A percentile compares a stretch with the other conserved stretches of the same genome.
These are phyloP conservation scores for Tenualosa ilisha DNA, from an alignment of 2,797 vertebrate genomes.

Conservation along the genomic window DNA sequence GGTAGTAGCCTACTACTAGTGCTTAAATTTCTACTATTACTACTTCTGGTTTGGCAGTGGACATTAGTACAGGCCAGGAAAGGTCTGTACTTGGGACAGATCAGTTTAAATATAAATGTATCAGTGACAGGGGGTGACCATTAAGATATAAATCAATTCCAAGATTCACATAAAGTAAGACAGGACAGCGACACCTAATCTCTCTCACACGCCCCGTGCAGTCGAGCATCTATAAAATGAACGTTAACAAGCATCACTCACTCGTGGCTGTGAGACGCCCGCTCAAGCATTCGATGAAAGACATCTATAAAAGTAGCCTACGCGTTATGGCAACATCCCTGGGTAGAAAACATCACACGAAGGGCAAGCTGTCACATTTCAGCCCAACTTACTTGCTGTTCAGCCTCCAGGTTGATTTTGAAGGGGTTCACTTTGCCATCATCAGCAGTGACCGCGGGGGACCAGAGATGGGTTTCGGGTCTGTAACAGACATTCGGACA, in stretches of 20 bases:
- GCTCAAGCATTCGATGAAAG: slow-evolving; percentile 13
- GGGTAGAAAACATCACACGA: slow-evolving; percentile 5
- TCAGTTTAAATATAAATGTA: slow-evolving; percentile 21
- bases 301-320: neutral
- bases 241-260: slow-evolving; percentile 11
- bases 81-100: neutral
- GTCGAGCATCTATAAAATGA: neutral
- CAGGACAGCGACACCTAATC: neutral
- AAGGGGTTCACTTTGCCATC: slow-evolving; percentile 81
- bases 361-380: neutral
- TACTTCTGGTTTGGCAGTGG: neutral
- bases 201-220: neutral
- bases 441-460: slow-evolving; percentile 62
- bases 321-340: neutral
- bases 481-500: slow-evolving; percentile 43
- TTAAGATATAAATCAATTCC: neutral
- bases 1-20: neutral
- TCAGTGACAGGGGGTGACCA: neutral
- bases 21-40: no score
- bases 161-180: neutral
- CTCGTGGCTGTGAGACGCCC: neutral
- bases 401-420: slow-evolving; percentile 86
- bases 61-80: neutral
- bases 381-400: slow-evolving; percentile 80
- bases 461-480: slow-evolving; percentile 57